Evolutionary conservation across 1,140 invertebrate genomes (phyloP).

Genomic region (Stegodyphus dumicola): DNA sequence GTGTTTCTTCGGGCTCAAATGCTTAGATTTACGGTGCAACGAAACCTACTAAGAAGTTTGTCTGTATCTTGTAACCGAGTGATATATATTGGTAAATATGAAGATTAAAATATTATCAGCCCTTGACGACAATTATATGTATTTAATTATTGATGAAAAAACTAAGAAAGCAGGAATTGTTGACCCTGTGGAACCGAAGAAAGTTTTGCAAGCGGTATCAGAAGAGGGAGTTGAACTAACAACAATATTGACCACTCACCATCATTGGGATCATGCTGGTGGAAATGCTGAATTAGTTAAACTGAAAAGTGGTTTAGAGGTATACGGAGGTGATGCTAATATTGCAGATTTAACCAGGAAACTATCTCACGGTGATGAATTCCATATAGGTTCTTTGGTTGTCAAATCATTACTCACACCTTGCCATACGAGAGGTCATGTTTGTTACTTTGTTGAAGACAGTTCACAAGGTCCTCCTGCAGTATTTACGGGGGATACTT

Average conservation of each 20-base stretch:
- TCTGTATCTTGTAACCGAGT: no score
- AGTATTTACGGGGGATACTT: constrained; percentile 96
- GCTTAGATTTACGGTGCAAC: no score
- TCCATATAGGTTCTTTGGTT: constrained; percentile 79
- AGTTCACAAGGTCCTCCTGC: constrained; percentile 70
- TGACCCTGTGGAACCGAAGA: constrained; percentile 91
- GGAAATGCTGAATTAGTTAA: constrained; percentile 89
- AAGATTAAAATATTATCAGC: constrained; percentile 66
- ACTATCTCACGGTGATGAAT: constrained; percentile 70
- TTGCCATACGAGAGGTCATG: constrained; percentile 95
- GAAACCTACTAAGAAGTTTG: no score
- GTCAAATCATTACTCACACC: constrained; percentile 91
- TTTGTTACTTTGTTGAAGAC: constrained; percentile 87
- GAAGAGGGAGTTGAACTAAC: constrained; percentile 81
- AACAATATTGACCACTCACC: constrained; percentile 93
- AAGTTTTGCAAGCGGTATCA: constrained; percentile 76
- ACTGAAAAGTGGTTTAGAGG: constrained; percentile 71
- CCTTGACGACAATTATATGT: constrained; percentile 95
- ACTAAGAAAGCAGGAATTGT: constrained; percentile 90
- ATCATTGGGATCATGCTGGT: constrained; percentile 96
- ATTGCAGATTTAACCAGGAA: constrained; percentile 82
- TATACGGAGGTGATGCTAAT: constrained; percentile 89
- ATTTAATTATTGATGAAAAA: constrained; percentile 85
- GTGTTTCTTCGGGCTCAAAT: no score
- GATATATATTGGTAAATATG: constrained; percentile 5